Evolutionary conservation across 2,113 vertebrate species (phyloP).

Genomic region (Eclectus roratus): DNA sequence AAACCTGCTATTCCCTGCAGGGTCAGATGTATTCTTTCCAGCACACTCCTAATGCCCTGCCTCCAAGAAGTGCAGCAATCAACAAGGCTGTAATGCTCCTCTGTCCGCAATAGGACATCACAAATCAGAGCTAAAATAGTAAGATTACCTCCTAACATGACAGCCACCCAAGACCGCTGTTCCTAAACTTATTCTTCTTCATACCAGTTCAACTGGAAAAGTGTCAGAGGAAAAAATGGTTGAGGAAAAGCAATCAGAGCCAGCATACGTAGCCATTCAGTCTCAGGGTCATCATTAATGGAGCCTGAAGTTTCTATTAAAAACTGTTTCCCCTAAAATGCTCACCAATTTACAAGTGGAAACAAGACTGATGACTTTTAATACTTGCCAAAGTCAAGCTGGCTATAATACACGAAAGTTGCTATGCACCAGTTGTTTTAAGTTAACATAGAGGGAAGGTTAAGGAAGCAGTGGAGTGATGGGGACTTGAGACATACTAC

Average conservation of each 20-base stretch:
- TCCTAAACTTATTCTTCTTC: not conserved
- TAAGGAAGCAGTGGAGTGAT: not conserved
- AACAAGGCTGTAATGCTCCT: not conserved
- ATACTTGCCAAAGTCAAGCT: not conserved
- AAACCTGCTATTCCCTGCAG: not conserved
- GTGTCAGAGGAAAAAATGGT: not conserved
- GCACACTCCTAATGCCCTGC: not conserved
- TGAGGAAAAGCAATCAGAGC: not conserved
- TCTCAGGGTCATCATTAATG: not conserved
- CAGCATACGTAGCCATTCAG: not conserved
- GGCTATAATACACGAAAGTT: not conserved
- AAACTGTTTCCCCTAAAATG: not conserved
- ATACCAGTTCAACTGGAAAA: not conserved
- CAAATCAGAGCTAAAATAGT: not conserved
- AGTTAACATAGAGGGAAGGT: not conserved
- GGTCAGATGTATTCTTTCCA: not conserved
- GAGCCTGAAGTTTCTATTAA: not conserved
- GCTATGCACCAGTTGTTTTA: not conserved
- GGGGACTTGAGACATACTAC: not conserved
- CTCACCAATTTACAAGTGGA: not conserved
- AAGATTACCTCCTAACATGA: not conserved
- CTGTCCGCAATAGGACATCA: not conserved
- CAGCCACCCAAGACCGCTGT: not conserved
- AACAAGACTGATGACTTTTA: slow-evolving; percentile 3
- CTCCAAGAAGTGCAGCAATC: not conserved